Base-by-base conservation (phyloP, 64 coral and sea anemone genomes). In the Hydrozoanthus tunicans region DNA sequence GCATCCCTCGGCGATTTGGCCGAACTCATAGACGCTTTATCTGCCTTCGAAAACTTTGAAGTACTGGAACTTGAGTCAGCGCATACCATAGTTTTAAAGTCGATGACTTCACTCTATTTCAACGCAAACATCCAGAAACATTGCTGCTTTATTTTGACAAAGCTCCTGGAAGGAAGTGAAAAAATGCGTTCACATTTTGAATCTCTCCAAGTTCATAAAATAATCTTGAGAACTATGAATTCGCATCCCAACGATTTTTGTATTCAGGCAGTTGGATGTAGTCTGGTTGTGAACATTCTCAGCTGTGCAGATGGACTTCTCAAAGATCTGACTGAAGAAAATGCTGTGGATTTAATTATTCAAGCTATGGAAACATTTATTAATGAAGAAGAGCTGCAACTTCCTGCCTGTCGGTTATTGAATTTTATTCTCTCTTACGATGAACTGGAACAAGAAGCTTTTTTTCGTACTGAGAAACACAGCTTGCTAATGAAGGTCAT, bases 101-200 rank as follows among this genome's bases (percentile, higher is more conserved):
- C 84, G 23, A 88, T 88, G 84, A 23, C 12, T 73, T 11, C 20
- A 43, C 69, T 88, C 11, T 73, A 43, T 58, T 88, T 59, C 20
- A 88, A 88, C 26, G 52, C 56, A 43, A 59, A 60, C 6, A 67
- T 88, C 8, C 84, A 88, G 54, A 67, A 70, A 70, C 68, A 88
- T 51, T 67, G 69, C 5, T 59, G 65, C 56, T 88, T 74, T 75
- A 51, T 88, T 88, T 58, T 88, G 68, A 58, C 56, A 4, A 88
- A 70, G 56, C 54, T 88, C 3, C 57, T 88, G 56, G 84, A 88
- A 20, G 84, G 84, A 74, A 88, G 68, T 73, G 84, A 88, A 59
- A 12, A 58, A 57, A 51, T 88, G 6, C 56, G 69, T 58, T 88
- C 43, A 3, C 68, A 88, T 13, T 70, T 88, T 3, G 69, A 88